Evolutionary conservation across 2,113 vertebrate species (phyloP).

Genomic region (Sander vitreus): DNA sequence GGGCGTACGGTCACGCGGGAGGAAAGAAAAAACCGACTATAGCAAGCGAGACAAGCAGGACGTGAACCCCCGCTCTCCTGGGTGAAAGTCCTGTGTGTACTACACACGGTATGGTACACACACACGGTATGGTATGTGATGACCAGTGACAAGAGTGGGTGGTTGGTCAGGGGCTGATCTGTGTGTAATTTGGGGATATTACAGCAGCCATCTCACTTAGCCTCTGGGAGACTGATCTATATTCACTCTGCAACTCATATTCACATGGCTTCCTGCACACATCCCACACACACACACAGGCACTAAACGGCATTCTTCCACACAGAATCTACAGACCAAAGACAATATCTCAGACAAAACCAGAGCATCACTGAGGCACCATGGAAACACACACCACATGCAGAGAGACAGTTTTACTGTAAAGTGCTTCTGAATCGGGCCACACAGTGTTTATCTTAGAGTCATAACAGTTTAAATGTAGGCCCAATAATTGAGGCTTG

Average conservation of each 20-base stretch:
- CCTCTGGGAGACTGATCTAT: slow-evolving; percentile 82
- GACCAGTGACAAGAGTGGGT: slow-evolving; percentile 77
- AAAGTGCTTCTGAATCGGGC: background rate
- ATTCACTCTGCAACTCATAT: slow-evolving; percentile 76
- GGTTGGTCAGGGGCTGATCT: slow-evolving; percentile 80
- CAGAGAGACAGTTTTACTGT: background rate
- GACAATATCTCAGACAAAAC: slow-evolving; percentile 12
- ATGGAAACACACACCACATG: background rate
- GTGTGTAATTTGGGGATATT: slow-evolving; percentile 86
- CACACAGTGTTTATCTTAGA: background rate
- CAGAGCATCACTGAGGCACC: background rate
- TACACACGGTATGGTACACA: slow-evolving; percentile 11
- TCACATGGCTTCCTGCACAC: slow-evolving; percentile 46
- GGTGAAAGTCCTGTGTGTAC: too few relatives aligned
- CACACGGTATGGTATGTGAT: slow-evolving; percentile 63
- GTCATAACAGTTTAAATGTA: background rate
- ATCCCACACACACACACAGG: too few relatives aligned
- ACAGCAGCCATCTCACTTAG: slow-evolving; percentile 82
- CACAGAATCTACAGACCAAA: background rate
- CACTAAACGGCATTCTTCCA: slow-evolving; percentile 28
- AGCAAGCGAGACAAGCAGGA: too few relatives aligned
- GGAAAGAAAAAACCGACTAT: too few relatives aligned
- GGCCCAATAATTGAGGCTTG: background rate
- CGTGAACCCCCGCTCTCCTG: too few relatives aligned
- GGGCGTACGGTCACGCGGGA: too few relatives aligned